Base-by-base conservation (phyloP, 2,797 vertebrate genomes). In the Serranus cabrilla region DNA sequence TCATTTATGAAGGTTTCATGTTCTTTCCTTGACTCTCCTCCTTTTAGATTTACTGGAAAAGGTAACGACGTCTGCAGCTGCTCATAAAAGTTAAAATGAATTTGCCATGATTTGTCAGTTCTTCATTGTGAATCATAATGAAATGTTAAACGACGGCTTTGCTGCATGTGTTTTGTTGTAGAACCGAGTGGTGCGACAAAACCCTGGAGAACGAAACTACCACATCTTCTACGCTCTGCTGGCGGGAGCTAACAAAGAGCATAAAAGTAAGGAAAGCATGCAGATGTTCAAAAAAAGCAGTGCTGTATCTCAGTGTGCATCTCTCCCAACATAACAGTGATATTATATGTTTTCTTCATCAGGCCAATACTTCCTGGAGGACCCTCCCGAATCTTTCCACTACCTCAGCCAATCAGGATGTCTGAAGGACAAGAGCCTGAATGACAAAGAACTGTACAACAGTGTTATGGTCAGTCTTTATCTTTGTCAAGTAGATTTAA, bases 151-250 rank as follows among this genome's bases (percentile, higher is more conserved):
- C 54, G 5, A 14, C 45, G 47, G 54, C 45, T 78, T 71, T 83
- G 71, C 58, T 79, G 57, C 56, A 57, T 89, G 83, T 60, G 78
- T 71, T 84, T 90, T 80, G 51, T 87, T 91, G 59, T 90, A 98
- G 97, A 98, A 97, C 74, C 96, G 97, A 39, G 97, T 98, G 78
- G 97, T 97, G 18, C 94, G 97, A 75, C 97, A 98, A 92, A 98
- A 97, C 85, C 97, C 96, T 0, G 97, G 96, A 49, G 97, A 98
- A 92, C 91, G 97, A 80, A 98, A 97, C 91, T 98, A 97, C 88
- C 97, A 98, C 91, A 97, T 98, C 86, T 98, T 98, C 91, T 98
- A 98, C 34, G 96, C 97, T 73, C 90, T 98, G 66, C 92, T 98
- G 78, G 95, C 96, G 27, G 97, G 97, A 74, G 91, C 96, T 56